phyloP scores from a whole-genome alignment of 2,797 vertebrate species.

The Nannoperca obscura region DNA sequence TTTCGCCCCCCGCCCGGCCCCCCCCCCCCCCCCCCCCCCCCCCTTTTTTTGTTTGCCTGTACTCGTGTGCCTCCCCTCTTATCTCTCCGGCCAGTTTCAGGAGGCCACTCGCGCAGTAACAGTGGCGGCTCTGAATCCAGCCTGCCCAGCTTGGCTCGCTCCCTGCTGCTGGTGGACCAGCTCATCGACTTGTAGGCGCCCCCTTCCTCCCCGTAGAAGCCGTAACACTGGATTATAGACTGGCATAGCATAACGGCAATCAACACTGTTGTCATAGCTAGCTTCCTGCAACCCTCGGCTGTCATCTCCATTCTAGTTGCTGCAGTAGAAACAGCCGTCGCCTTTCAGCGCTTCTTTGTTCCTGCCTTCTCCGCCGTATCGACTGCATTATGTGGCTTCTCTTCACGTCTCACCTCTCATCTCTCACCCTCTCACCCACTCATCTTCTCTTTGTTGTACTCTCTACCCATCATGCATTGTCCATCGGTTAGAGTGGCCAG shows the following conservation, averaged over 20 bases:
- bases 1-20: too few relatives aligned
- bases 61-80: slow-evolving; percentile 40
- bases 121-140: slow-evolving; percentile 98
- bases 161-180: slow-evolving; percentile 99
- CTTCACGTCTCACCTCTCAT: slow-evolving; percentile 54
- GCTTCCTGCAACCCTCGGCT: slow-evolving; percentile 63
- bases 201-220: slow-evolving; percentile 58
- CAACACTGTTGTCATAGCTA: slow-evolving; percentile 75
- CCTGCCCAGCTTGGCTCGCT: slow-evolving; percentile 98
- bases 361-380: slow-evolving; percentile 45
- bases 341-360: slow-evolving; percentile 64
- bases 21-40: slow-evolving; percentile 24
- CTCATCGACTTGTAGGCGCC: slow-evolving; percentile 93
- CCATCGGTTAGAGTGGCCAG: slow-evolving; percentile 29
- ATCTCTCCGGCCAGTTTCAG: slow-evolving; percentile 93
- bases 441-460: slow-evolving; percentile 50
- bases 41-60: slow-evolving; percentile 54
- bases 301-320: slow-evolving; percentile 54
- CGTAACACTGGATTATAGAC: slow-evolving; percentile 76
- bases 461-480: slow-evolving; percentile 30
- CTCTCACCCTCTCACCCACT: slow-evolving; percentile 52
- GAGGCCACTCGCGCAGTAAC: slow-evolving; percentile 99
- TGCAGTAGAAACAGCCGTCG: slow-evolving; percentile 58
- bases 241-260: slow-evolving; percentile 75
- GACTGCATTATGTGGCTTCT: slow-evolving; percentile 49